These are phyloP conservation scores for Hermodice carunculata DNA, from an alignment of 2,888 invertebrate species.

Conservation along the genomic window DNA sequence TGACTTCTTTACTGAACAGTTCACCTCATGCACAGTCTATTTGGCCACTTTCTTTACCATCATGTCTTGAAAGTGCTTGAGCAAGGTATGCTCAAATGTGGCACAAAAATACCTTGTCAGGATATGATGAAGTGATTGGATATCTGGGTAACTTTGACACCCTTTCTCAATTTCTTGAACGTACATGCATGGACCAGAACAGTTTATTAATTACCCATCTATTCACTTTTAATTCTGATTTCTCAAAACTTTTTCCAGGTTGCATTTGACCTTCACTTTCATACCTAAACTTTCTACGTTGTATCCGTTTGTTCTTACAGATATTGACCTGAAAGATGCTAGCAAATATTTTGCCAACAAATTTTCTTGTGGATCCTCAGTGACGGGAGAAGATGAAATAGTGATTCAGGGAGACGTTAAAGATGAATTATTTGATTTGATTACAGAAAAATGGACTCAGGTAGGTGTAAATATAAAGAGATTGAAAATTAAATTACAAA, in stretches of 20 bases:
- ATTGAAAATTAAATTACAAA: background rate
- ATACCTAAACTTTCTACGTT: background rate
- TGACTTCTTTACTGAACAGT: no score
- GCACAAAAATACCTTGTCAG: no score
- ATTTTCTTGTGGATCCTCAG: slow-evolving; percentile 99
- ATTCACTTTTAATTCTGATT: background rate
- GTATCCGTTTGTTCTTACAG: slow-evolving; percentile 72
- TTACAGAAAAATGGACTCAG: slow-evolving; percentile 98
- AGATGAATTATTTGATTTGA: slow-evolving; percentile 97
- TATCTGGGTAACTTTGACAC: no score
- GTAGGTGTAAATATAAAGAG: slow-evolving; percentile 69
- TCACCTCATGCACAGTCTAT: no score
- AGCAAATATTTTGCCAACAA: slow-evolving; percentile 97
- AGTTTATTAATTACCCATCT: background rate
- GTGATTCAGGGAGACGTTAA: slow-evolving; percentile 99
- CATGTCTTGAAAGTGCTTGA: no score
- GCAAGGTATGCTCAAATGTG: no score
- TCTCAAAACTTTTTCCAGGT: background rate
- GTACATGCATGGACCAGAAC: no score
- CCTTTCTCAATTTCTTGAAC: no score
- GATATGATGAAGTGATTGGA: no score
- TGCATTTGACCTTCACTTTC: no score
- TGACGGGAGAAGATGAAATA: slow-evolving; percentile 98
- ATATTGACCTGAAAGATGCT: slow-evolving; percentile 97
- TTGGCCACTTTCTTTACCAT: no score